Base-by-base conservation (phyloP, 2,888 invertebrate species). In the Cephus pulcher region DNA sequence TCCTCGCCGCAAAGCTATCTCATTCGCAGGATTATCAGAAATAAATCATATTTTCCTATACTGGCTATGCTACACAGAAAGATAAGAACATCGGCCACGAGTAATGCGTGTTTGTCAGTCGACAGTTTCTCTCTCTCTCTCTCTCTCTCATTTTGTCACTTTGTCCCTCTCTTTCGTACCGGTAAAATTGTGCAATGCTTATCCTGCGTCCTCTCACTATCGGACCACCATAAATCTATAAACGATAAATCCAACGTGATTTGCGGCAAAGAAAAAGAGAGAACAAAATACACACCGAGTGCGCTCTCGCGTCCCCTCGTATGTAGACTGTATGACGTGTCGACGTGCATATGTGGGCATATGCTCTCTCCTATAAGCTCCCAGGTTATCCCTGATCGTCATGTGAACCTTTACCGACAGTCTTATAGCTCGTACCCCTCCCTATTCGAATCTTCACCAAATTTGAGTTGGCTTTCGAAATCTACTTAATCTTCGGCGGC, bases 21-120 rank as follows among this genome's bases (percentile, higher is more conserved):
- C 85, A 85, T 86, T 84, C 87, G 79, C 82, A 83, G 90, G 90
- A 91, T 91, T 91, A 91, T 89, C 90, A 89, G 89, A 89, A 90
- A 91, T 91, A 91, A 91, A 91, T 91, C 91, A 90, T 91, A 89
- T 89, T 90, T 90, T 88, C 87, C 88, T 88, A 87, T 87, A 84
- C 83, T 82, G 80, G 80, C 77, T 80, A 80, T 81, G 84, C 76
- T 83, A 81, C 83, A 80, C 80, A 81, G 75, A 56, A 75, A 85
- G 88, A 85, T 85, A 86, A 87, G 82, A 84, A 77, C 81, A 81
- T 83, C 81, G 83, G 84, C 75, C 80, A 79, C 85, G 83, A 82
- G 82, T 84, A 83, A 83, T 79, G 80, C 84, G 84, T 86, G 85
- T 85, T 85, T 83, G 83, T 84, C 81, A 70, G 73, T 71, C 73